These are phyloP conservation scores for Centropus bengalensis DNA, from an alignment of 2,113 vertebrate genomes.

Conservation along the genomic window DNA sequence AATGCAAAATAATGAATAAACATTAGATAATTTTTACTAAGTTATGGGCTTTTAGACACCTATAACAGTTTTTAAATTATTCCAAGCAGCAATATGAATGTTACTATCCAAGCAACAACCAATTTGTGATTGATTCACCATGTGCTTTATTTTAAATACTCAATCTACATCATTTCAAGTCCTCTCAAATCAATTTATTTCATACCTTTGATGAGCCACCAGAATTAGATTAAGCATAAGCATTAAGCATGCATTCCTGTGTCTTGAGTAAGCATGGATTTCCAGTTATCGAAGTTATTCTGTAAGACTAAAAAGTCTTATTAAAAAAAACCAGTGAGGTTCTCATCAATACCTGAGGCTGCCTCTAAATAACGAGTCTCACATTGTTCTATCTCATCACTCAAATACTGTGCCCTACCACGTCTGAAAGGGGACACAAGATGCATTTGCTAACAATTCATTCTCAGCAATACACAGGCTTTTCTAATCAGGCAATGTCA, in stretches of 20 bases:
- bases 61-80: background rate
- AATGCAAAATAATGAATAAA: background rate
- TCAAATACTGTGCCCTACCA: background rate
- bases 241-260: background rate
- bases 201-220: background rate
- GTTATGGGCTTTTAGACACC: background rate
- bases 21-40: background rate
- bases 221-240: conserved; percentile 9
- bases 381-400: background rate
- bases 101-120: background rate
- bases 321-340: background rate
- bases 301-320: background rate
- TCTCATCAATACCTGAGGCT: background rate
- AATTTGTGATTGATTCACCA: background rate
- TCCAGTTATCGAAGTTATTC: background rate
- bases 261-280: background rate
- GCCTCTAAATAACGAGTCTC: background rate
- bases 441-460: background rate
- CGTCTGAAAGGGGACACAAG: background rate
- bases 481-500: background rate
- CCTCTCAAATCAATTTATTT: conserved; percentile 8
- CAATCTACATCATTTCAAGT: conserved; percentile 28
- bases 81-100: background rate
- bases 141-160: conserved; percentile 23
- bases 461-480: background rate